Percentiles rank a stretch among this genome's conserved stretches.
phyloP scores from a whole-genome alignment of 2,888 invertebrate species.

The Catocala fraxini region DNA sequence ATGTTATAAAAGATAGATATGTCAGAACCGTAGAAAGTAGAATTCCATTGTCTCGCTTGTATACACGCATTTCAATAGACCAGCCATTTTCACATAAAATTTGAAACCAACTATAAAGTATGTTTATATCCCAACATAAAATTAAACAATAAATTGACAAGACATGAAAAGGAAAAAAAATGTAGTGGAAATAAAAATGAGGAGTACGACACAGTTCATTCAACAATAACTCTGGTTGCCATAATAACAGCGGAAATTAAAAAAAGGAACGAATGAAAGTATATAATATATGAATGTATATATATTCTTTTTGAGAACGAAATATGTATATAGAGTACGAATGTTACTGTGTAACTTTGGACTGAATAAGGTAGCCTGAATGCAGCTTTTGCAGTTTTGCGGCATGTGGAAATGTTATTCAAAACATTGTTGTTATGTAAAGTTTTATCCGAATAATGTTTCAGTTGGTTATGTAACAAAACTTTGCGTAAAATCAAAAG shows the following conservation, averaged over 20 bases:
- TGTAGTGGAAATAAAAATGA: slow-evolving; percentile 12
- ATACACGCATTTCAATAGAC: too few relatives aligned
- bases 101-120: not conserved
- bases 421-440: slow-evolving; percentile 1
- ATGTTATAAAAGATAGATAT: too few relatives aligned
- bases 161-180: slow-evolving; percentile 12
- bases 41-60: not conserved
- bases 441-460: not conserved
- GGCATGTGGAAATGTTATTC: not conserved
- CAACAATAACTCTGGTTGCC: slow-evolving; percentile 11
- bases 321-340: slow-evolving; percentile 4
- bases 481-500: not conserved
- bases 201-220: slow-evolving; percentile 9
- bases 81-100: not conserved
- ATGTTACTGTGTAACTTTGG: slow-evolving; percentile 3
- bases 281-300: too few relatives aligned
- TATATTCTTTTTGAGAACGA: slow-evolving; percentile 10
- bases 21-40: too few relatives aligned
- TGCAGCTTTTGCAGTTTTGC: slow-evolving; percentile 5
- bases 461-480: not conserved
- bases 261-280: slow-evolving; percentile 14
- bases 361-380: slow-evolving; percentile 10
- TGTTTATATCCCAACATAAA: slow-evolving; percentile 11
- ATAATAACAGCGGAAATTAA: slow-evolving; percentile 45
- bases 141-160: slow-evolving; percentile 11